Conservation (phyloP, 2,888 invertebrate species). For the Drosophila gaucha region DNA sequence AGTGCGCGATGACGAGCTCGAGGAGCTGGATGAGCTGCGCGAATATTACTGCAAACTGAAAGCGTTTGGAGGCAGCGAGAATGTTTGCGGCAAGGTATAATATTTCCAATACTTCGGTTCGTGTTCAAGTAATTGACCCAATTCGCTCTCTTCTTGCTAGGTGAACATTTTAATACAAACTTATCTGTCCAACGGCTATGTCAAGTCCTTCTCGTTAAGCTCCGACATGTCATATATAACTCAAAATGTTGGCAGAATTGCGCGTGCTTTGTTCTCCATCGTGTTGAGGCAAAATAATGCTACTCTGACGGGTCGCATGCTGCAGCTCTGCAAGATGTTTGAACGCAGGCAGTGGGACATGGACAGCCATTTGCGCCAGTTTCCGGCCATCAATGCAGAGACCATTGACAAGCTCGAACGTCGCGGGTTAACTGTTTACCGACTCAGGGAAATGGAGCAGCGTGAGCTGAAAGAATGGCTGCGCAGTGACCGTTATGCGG, state of each 20-base stretch:
- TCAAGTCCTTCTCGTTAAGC: conserved; percentile 86
- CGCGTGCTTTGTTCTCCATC: conserved; percentile 97
- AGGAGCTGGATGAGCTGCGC: conserved; percentile 93
- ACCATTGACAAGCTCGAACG: conserved; percentile 93
- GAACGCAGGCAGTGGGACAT: conserved; percentile 96
- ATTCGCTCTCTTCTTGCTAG: conserved; percentile 25
- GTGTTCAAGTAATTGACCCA: neutral
- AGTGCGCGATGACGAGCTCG: conserved; percentile 97
- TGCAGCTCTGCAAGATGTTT: conserved; percentile 96
- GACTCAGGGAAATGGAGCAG: conserved; percentile 93
- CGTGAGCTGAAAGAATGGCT: conserved; percentile 93
- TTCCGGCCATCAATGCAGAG: conserved; percentile 90
- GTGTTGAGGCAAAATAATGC: conserved; percentile 95
- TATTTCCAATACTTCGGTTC: neutral
- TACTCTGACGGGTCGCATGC: conserved; percentile 92
- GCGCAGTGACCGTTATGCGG: conserved; percentile 90
- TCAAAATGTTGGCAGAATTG: conserved; percentile 95
- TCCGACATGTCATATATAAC: conserved; percentile 84
- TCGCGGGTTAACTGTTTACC: conserved; percentile 90
- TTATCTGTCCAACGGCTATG: conserved; percentile 92
- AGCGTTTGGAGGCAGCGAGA: conserved; percentile 93
- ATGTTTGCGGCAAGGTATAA: conserved; percentile 94
- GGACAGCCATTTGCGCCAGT: conserved; percentile 94
- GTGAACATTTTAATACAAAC: conserved; percentile 95
- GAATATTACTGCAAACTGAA: conserved; percentile 91